Percentiles rank a stretch among this genome's conserved stretches.
Conservation (phyloP, 2,113 vertebrate species). For the Brachirus orientalis region DNA sequence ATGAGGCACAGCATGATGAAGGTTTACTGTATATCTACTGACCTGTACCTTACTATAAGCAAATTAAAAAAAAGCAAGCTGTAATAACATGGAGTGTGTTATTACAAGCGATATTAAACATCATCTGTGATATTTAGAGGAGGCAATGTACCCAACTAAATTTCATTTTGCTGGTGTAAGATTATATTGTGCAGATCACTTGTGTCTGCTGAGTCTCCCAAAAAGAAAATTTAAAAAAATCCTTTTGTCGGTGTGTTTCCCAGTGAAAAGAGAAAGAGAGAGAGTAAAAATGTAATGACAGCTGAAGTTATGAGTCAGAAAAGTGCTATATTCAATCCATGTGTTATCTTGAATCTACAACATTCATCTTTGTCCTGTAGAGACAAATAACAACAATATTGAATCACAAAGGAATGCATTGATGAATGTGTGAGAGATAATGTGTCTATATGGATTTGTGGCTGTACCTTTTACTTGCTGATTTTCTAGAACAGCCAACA, state of each 20-base stretch:
- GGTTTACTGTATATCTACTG: no score
- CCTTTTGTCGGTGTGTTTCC: constrained; percentile 4
- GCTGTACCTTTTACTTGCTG: constrained; percentile 18
- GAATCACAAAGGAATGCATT: neutral
- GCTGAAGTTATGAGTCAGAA: neutral
- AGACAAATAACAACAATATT: neutral
- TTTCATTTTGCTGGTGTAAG: constrained; percentile 27
- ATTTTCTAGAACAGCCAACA: constrained; percentile 36
- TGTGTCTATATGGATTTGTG: constrained; percentile 7
- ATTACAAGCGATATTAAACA: constrained; percentile 17
- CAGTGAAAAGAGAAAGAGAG: constrained; percentile 1
- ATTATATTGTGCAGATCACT: constrained; percentile 42
- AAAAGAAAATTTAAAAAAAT: constrained; percentile 3
- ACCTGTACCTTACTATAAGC: no score
- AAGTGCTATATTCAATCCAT: neutral
- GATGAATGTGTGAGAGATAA: neutral
- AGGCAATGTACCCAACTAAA: constrained; percentile 14
- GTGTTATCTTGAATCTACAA: constrained; percentile 1
- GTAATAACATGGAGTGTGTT: neutral
- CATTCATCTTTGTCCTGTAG: neutral
- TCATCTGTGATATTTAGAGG: constrained; percentile 25
- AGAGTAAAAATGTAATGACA: neutral
- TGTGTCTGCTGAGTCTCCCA: constrained; percentile 41
- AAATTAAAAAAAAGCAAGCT: constrained; percentile 19
- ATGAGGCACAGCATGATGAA: no score